Evolutionary conservation across 1,140 invertebrate genomes (phyloP), one percentile per base, ranked within the genome.

Genomic region (Caenorhabditis brenneri): DNA sequence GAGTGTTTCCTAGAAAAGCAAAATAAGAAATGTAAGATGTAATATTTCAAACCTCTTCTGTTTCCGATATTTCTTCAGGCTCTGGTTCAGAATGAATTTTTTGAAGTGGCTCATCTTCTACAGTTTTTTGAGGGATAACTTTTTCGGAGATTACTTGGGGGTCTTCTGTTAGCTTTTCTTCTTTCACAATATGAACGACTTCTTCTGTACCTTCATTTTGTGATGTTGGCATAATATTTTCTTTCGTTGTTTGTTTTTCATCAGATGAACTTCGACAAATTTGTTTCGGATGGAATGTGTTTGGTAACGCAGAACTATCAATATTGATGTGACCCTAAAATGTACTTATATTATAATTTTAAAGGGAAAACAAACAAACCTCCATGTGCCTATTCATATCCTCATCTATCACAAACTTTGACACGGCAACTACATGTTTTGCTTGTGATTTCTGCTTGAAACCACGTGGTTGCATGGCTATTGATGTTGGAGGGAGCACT

Each of bases 331-430:
- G 51, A 2, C 48, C 36, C 53, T 42, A 22, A 22, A 55, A 24
- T 5, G 9, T 79, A 42, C 36, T 80, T 16, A 55, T 60, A 1
- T n/a, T 42, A 12, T 42, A 22, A 55, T 19, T 60, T 2, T 55
- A 1, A 6, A 1, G 5, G 10, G 15, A 53, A 53, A 36, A 7
- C 9, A 60, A 7, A 1, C 22, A 24, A 42, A 81, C 51, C 24
- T 58, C 49, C 31, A 60, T 29, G 0, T 46, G 10, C 12, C 6
- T 29, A 81, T 74, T 42, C 65, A 74, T 74, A 12, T 74, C 65
- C 2, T 74, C 65, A 81, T 33, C 60, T 16, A 81, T 29, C n/a
- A 36, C 29, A 24, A n/a, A 42, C 60, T 55, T 55, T 42, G 80
- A 33, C 6, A 81, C 53, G 1, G 51, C 31, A 9, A 42, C 49